These are phyloP conservation scores for Caenorhabditis latens DNA, from an alignment of 1,140 invertebrate species.

Conservation along the genomic window DNA sequence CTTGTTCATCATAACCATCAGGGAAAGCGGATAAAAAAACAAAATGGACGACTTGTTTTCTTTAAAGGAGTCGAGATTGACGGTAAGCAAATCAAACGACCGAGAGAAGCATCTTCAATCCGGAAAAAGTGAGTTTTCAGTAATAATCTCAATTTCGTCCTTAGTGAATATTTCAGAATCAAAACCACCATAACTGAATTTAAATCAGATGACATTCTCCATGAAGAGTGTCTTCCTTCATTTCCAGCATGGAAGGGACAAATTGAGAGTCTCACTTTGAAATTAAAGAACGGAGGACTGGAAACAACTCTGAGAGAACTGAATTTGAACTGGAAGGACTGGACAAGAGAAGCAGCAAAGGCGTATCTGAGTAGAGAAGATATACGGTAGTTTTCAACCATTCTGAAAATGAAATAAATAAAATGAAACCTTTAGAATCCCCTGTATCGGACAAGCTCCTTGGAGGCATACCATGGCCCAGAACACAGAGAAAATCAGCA, in stretches of 20 bases:
- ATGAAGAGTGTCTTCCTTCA: slow-evolving; percentile 45
- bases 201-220: background rate
- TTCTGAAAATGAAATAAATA: background rate
- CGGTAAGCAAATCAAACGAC: slow-evolving; percentile 16
- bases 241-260: slow-evolving; percentile 56
- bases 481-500: slow-evolving; percentile 47
- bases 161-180: background rate
- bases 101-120: background rate
- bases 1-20: slow-evolving; percentile 29
- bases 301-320: slow-evolving; percentile 21
- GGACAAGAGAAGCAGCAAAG: background rate
- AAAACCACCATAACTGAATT: background rate
- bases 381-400: background rate
- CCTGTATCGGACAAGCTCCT: background rate
- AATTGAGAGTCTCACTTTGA: background rate
- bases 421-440: background rate
- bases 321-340: slow-evolving; percentile 16
- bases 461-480: slow-evolving; percentile 5
- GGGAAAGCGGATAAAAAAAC: slow-evolving; percentile 41
- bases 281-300: slow-evolving; percentile 21
- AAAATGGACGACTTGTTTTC: background rate
- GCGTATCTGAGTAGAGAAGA: slow-evolving; percentile 1
- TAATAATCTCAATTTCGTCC: background rate
- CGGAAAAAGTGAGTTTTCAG: slow-evolving; percentile 5
- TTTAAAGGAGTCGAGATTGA: slow-evolving; percentile 8